Base-by-base conservation (phyloP, 1,140 invertebrate species). In the Meloidogyne exigua region DNA sequence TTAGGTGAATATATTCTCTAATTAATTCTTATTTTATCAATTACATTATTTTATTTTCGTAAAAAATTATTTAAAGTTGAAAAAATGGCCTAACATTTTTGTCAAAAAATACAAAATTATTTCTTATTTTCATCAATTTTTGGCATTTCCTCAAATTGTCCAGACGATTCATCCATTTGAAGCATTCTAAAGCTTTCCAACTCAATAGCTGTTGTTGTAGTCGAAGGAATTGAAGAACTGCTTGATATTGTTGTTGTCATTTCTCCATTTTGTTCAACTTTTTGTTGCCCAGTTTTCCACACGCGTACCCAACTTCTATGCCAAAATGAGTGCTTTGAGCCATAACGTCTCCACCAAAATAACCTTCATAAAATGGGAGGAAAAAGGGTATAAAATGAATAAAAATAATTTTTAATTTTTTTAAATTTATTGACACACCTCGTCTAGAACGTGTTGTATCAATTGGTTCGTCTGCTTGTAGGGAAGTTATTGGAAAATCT, bases 261-360 rank as follows among this genome's bases (percentile, higher is more conserved):
- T n/a, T 57, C 49, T 57, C 49, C 49, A 18, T 15, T 49, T 18
- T 49, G 44, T 57, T 57, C 49, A 21, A 57, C 49, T 57, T 57
- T 57, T 49, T 49, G 44, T 57, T 57, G 49, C 10, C 49, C 49
- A 12, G 49, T 57, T 57, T 57, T 57, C 49, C 49, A 57, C n/a
- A 57, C 49, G 4, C n/a, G 4, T 57, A 57, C 49, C 49, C 49
- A 57, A 57, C 49, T 57, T n/a, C 49, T 57, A 9, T 57, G 49
- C 49, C 49, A 57, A n/a, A n/a, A 57, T 1, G 49, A 57, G 4
- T n/a, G 18, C 21, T 57, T 57, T 57, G 49, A 57, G n/a, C 49
- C 49, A 57, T 57, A 57, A 57, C 49, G 49, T n/a, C 49, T 57
- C 49, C 49, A 57, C 49, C 49, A 57, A 57, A n/a, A 57, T 57